These are phyloP conservation scores for Elegia similella DNA, from an alignment of 2,888 invertebrate species.

Conservation along the genomic window DNA sequence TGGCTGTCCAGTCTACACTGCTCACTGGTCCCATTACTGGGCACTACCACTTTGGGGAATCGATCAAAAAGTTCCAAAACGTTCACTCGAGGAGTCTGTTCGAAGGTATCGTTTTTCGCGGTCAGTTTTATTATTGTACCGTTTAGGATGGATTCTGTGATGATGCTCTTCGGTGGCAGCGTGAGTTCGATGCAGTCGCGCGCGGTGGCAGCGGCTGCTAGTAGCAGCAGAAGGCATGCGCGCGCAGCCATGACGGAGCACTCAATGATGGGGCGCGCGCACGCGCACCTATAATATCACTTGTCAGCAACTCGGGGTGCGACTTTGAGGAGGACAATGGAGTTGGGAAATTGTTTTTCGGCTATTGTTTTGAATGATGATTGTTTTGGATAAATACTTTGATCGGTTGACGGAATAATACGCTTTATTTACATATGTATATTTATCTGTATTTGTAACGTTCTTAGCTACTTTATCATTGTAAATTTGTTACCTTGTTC, in stretches of 20 bases:
- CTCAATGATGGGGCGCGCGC: conserved; percentile 52
- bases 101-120: conserved; percentile 52
- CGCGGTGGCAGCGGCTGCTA: conserved; percentile 44
- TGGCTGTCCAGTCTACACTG: conserved; percentile 70
- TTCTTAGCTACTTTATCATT: no score
- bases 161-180: conserved; percentile 49
- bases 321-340: conserved; percentile 37
- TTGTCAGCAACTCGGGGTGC: conserved; percentile 10
- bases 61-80: conserved; percentile 62
- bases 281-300: conserved; percentile 39
- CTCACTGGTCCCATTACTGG: conserved; percentile 68
- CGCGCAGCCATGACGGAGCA: conserved; percentile 65
- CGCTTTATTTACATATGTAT: no score
- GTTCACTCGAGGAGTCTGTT: conserved; percentile 49
- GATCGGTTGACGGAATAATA: no score
- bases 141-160: conserved; percentile 57
- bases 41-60: conserved; percentile 71
- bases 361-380: conserved; percentile 6
- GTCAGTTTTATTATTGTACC: conserved; percentile 55
- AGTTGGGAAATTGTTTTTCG: conserved; percentile 37
- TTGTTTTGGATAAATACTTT: background rate
- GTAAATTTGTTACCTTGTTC: no score
- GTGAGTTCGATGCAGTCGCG: conserved; percentile 74
- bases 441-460: no score
- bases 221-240: conserved; percentile 58